Conservation (phyloP, 37 sponge, comb jelly and placozoan genomes). For the Bolinopsis microptera region DNA sequence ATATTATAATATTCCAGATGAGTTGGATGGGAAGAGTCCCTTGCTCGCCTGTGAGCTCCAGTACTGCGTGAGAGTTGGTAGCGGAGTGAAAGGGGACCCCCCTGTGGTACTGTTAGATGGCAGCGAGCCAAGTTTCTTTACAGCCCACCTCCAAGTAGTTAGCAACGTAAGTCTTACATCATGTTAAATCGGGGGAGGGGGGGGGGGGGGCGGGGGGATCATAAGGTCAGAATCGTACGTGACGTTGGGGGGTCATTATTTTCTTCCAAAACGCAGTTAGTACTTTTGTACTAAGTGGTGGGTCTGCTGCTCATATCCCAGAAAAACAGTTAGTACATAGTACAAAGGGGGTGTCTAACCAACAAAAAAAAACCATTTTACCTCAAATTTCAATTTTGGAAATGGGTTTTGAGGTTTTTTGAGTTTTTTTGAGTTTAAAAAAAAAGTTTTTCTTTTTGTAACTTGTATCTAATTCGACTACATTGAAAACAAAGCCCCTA, state of each 20-base stretch:
- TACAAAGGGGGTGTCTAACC: background rate
- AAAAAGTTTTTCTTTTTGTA: background rate
- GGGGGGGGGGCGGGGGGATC: background rate
- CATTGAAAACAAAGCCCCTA: too few relatives aligned
- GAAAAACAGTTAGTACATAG: too few relatives aligned
- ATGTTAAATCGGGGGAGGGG: background rate
- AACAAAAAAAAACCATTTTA: background rate
- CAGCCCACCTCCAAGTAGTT: background rate
- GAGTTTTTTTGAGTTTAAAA: too few relatives aligned
- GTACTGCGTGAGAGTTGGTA: slow-evolving; percentile 17
- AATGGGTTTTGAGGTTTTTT: too few relatives aligned
- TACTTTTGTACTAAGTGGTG: too few relatives aligned
- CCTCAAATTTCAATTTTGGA: too few relatives aligned
- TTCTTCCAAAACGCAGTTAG: too few relatives aligned
- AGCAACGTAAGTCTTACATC: background rate
- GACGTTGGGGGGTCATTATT: too few relatives aligned
- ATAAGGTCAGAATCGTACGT: too few relatives aligned
- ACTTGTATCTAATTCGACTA: too few relatives aligned
- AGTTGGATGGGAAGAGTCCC: background rate
- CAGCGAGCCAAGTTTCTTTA: background rate
- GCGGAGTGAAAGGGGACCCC: slow-evolving; percentile 1
- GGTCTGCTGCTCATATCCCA: too few relatives aligned
- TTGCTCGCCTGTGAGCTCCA: background rate
- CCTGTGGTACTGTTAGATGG: slow-evolving; percentile 49
- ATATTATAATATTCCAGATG: too few relatives aligned